Percentiles rank a stretch among this genome's conserved stretches.
These are phyloP conservation scores for Catamblyrhynchus diadema DNA, from an alignment of 2,797 vertebrate genomes.

Conservation along the genomic window DNA sequence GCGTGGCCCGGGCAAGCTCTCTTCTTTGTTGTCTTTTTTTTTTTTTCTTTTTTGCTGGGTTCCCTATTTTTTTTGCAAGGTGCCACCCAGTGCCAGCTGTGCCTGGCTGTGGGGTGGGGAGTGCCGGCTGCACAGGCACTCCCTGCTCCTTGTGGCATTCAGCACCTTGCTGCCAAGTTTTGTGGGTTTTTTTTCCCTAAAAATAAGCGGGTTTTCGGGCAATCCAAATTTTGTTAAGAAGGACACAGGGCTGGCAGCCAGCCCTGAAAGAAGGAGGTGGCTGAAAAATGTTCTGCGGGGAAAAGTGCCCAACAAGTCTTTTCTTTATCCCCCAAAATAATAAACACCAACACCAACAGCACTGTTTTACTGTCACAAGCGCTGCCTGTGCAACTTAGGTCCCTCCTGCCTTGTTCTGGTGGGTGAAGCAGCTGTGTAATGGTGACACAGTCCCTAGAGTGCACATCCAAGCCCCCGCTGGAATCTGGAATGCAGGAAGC, in stretches of 20 bases:
- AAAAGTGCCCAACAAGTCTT: background rate
- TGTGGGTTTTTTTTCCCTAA: accelerated
- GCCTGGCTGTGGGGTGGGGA: background rate
- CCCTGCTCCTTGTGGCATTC: background rate
- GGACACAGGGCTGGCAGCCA: background rate
- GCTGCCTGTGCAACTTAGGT: background rate
- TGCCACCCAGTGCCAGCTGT: constrained; percentile 71
- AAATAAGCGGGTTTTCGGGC: background rate
- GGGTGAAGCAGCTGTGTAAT: background rate
- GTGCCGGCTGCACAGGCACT: background rate
- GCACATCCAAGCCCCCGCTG: accelerated
- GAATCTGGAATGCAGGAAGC: background rate
- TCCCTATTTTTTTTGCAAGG: constrained; percentile 52
- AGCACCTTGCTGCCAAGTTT: background rate
- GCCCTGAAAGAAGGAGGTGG: constrained; percentile 27
- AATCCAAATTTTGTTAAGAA: background rate
- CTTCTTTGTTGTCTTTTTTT: constrained; percentile 21
- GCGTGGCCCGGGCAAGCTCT: constrained; percentile 39
- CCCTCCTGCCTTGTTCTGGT: background rate
- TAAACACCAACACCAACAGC: background rate
- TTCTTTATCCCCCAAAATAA: background rate
- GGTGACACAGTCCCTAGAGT: background rate
- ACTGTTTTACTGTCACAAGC: background rate
- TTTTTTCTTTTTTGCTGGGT: background rate
- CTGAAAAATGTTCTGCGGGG: constrained; percentile 42